These are phyloP conservation scores for Phytoseiulus persimilis DNA, from an alignment of 2,888 invertebrate species.

Conservation along the genomic window DNA sequence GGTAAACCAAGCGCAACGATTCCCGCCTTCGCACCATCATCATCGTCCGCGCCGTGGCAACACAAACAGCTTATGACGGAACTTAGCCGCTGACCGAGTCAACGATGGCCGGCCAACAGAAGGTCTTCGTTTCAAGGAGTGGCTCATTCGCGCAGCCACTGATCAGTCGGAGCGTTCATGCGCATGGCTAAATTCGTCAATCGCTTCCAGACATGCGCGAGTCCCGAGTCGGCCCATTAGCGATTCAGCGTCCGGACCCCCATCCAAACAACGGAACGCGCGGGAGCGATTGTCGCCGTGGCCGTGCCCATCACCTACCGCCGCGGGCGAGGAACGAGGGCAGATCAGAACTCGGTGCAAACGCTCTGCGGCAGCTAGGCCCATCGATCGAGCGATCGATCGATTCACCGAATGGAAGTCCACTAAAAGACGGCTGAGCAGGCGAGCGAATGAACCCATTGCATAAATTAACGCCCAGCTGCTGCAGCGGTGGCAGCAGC, in stretches of 20 bases:
- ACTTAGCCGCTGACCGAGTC: not conserved
- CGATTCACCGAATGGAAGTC: not conserved
- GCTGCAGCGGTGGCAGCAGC: not conserved
- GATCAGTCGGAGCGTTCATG: not conserved
- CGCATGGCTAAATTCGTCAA: not conserved
- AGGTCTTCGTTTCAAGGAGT: not conserved
- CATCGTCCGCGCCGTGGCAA: not conserved
- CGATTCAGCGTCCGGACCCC: not conserved
- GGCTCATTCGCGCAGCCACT: not conserved
- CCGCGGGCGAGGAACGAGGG: not conserved
- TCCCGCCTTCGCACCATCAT: not conserved
- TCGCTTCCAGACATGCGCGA: not conserved
- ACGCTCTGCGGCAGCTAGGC: not conserved
- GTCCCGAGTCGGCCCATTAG: not conserved
- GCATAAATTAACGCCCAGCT: constrained; percentile 5
- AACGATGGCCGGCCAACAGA: not conserved
- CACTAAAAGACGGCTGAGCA: not conserved
- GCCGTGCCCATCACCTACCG: not conserved
- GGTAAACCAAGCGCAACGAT: constrained; percentile 5
- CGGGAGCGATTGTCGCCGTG: not conserved
- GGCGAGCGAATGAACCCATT: not conserved
- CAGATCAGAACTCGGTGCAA: not conserved
- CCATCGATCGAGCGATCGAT: not conserved
- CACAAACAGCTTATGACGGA: not conserved
- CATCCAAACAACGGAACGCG: not conserved